phyloP scores from a whole-genome alignment of 2,797 vertebrate genomes.

The Sylvilagus floridanus region DNA sequence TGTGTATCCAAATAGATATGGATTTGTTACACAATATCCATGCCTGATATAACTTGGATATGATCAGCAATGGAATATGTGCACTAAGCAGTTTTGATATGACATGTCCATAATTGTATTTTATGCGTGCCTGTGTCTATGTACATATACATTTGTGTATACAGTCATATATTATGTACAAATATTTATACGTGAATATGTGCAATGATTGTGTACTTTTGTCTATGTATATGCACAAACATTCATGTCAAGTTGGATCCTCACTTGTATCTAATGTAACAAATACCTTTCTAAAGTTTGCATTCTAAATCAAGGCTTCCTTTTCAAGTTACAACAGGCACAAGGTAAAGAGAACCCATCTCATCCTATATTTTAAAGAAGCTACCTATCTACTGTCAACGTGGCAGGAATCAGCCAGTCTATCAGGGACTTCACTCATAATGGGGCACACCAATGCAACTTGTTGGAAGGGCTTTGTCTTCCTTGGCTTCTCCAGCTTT shows the following conservation, averaged over 20 bases:
- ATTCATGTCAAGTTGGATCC: not conserved
- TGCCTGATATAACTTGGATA: not conserved
- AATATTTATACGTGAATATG: not conserved
- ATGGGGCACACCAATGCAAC: conserved; percentile 53
- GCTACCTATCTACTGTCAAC: not conserved
- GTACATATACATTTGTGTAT: not conserved
- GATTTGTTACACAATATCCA: not conserved
- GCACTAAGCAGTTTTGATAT: not conserved
- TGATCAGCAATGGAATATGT: not conserved
- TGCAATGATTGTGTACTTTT: not conserved
- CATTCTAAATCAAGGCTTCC: not conserved
- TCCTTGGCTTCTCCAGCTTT: conserved; percentile 73
- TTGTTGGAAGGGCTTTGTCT: conserved; percentile 64
- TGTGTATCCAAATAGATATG: not conserved
- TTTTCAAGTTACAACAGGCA: conserved; percentile 12
- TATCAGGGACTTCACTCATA: not conserved
- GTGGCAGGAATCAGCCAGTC: not conserved
- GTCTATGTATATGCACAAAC: not conserved
- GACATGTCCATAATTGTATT: not conserved
- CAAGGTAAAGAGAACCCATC: not conserved
- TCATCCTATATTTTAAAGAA: conserved; percentile 6
- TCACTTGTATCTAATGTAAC: not conserved
- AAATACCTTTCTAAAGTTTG: not conserved
- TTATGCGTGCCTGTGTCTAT: not conserved
- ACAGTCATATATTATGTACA: not conserved